phyloP scores from a whole-genome alignment of 2,888 invertebrate species.

The Acrobasis consociella region DNA sequence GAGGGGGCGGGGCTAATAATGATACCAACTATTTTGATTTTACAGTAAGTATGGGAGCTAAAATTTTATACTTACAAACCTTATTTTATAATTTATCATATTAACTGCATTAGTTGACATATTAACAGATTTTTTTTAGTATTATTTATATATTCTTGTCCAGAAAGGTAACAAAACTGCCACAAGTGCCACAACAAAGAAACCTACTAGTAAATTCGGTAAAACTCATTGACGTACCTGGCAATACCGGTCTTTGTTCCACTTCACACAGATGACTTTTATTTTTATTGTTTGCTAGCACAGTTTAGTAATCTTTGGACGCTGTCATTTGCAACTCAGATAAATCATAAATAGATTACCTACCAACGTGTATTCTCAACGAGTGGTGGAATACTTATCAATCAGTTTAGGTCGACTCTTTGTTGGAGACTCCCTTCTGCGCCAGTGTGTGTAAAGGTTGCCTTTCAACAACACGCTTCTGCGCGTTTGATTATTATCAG shows the following conservation, averaged over 20 bases:
- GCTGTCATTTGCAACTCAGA: slow-evolving; percentile 52
- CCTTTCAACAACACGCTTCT: slow-evolving; percentile 61
- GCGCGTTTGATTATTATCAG: slow-evolving; percentile 25
- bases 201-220: slow-evolving; percentile 9
- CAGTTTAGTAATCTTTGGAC: slow-evolving; percentile 38
- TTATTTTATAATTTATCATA: neutral
- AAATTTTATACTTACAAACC: neutral
- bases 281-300: slow-evolving; percentile 43
- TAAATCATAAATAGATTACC: slow-evolving; percentile 45
- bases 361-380: slow-evolving; percentile 38
- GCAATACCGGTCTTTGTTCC: slow-evolving; percentile 44
- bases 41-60: slow-evolving; percentile 31
- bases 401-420: slow-evolving; percentile 56
- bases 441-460: slow-evolving; percentile 82
- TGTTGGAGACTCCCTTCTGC: slow-evolving; percentile 76
- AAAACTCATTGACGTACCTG: slow-evolving; percentile 25
- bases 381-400: slow-evolving; percentile 48
- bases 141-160: no score
- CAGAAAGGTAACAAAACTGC: neutral
- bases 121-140: no score
- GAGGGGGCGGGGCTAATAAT: slow-evolving; percentile 43
- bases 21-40: slow-evolving; percentile 48
- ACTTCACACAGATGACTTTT: slow-evolving; percentile 58
- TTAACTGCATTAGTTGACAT: neutral
- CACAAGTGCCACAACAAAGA: neutral